phyloP scores from a whole-genome alignment of 2,888 invertebrate species.

The Petrolisthes manimaculis region DNA sequence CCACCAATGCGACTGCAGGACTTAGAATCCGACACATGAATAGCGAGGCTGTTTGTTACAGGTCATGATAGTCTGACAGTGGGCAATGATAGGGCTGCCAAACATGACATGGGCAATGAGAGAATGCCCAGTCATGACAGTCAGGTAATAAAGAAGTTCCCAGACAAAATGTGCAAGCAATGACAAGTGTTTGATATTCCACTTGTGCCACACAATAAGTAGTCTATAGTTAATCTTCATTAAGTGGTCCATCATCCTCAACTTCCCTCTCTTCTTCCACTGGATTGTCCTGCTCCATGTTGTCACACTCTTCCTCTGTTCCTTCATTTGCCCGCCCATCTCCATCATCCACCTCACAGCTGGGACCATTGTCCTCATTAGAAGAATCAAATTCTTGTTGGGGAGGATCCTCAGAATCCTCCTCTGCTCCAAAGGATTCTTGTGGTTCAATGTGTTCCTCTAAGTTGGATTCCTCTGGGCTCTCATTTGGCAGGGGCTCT shows the following conservation, averaged over 20 bases:
- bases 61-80: not conserved
- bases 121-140: too few relatives aligned
- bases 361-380: not conserved
- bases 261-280: not conserved
- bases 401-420: not conserved
- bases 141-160: too few relatives aligned
- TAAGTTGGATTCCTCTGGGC: too few relatives aligned
- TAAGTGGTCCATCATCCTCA: slow-evolving; percentile 33
- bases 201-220: too few relatives aligned
- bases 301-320: slow-evolving; percentile 24
- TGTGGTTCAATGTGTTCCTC: not conserved
- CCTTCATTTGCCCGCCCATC: slow-evolving; percentile 32
- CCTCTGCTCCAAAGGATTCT: not conserved
- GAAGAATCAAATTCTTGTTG: not conserved
- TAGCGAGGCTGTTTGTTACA: not conserved
- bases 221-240: slow-evolving; percentile 33
- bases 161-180: too few relatives aligned
- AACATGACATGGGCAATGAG: too few relatives aligned
- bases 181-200: too few relatives aligned
- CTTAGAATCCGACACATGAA: not conserved
- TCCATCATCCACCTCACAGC: not conserved
- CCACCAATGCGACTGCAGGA: not conserved
- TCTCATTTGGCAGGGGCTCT: too few relatives aligned
- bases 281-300: slow-evolving; percentile 24
- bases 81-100: too few relatives aligned